These are phyloP conservation scores for Taeniopygia guttata DNA, from an alignment of 2,797 vertebrate species.

Conservation along the genomic window DNA sequence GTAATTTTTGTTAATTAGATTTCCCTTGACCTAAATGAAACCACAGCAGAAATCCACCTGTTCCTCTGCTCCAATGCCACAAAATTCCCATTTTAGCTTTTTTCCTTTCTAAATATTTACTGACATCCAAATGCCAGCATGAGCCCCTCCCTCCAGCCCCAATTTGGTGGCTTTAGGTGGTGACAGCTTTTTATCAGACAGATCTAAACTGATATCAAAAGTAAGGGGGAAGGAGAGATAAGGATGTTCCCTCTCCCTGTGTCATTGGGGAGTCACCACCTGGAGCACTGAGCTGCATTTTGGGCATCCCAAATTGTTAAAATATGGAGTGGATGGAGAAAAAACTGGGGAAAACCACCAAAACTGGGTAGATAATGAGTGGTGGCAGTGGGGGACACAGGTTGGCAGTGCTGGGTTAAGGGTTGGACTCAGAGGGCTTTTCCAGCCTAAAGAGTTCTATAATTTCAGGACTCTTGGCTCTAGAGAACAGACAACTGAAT, in stretches of 20 bases:
- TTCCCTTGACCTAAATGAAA: background rate
- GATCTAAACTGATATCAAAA: background rate
- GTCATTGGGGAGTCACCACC: background rate
- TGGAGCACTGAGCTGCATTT: background rate
- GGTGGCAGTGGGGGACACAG: background rate
- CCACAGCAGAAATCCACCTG: background rate
- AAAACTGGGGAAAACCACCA: background rate
- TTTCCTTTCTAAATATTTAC: background rate
- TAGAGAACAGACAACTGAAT: background rate
- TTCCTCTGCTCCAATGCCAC: background rate
- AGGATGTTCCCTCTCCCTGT: background rate
- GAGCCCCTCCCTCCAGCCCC: background rate
- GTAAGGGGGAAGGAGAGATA: background rate
- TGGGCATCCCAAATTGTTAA: background rate
- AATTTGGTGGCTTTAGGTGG: background rate
- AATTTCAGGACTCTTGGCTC: background rate
- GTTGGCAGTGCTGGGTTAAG: background rate
- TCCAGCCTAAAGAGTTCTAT: background rate
- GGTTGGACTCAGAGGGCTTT: background rate
- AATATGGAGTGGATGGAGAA: rapidly evolving
- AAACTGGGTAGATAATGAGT: rapidly evolving
- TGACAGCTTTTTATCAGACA: background rate
- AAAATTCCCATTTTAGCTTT: background rate
- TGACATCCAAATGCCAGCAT: rapidly evolving
- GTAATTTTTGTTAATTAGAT: constrained; percentile 26